Evolutionary conservation across 2,888 invertebrate genomes (phyloP).

Genomic region (Hemistola chrysoprasaria): DNA sequence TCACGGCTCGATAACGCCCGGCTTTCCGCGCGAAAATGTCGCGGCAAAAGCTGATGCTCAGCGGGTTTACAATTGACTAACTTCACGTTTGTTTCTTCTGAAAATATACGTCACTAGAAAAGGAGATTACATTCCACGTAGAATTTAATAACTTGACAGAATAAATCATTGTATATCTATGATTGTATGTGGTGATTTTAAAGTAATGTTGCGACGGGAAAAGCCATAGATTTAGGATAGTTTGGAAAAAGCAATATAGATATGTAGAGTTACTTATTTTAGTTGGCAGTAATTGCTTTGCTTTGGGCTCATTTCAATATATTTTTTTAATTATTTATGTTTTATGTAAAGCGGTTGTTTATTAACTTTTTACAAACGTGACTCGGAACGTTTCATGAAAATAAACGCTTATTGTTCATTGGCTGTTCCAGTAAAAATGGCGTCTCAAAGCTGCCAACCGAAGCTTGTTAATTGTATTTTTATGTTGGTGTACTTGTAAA

Average conservation of each 20-base stretch:
- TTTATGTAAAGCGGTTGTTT: no score
- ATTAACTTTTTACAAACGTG: no score
- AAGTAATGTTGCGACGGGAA: no score
- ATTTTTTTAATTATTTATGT: no score
- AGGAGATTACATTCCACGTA: conserved; percentile 44
- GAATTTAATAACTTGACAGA: no score
- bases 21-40: conserved; percentile 83
- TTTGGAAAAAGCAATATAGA: no score
- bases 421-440: conserved; percentile 40
- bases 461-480: conserved; percentile 27
- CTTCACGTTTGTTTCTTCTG: conserved; percentile 80
- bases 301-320: no score
- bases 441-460: conserved; percentile 36
- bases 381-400: conserved; percentile 40
- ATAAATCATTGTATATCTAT: no score
- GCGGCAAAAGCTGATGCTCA: conserved; percentile 73
- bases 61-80: conserved; percentile 55
- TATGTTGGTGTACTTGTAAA: conserved; percentile 47
- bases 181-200: no score
- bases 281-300: no score
- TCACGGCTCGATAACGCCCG: conserved; percentile 81
- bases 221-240: no score
- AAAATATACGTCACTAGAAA: conserved; percentile 59
- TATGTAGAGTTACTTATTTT: no score
- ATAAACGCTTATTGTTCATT: conserved; percentile 51